Evolutionary conservation across 2,113 vertebrate genomes (phyloP), one percentile per base, ranked within the genome.

Genomic region (Tetraodon nigroviridis): DNA sequence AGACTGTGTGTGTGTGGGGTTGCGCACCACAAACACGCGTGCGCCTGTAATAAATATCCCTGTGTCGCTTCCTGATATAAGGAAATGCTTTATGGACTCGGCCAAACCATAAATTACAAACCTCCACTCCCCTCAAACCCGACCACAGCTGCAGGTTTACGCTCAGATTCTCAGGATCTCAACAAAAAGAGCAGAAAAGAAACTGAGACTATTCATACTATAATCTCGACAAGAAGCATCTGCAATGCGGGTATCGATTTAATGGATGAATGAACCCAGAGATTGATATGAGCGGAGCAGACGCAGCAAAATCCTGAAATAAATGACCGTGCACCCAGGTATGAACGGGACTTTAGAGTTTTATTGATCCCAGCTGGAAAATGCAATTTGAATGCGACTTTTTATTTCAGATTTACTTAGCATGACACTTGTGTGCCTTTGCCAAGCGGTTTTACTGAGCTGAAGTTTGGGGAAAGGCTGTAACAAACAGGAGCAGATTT

Each of bases 41-140:
- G 58, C 15, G 58, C 58, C 54, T 27, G 46, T 78, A 58, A 80
- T 83, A 81, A 83, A 88, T 79, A 78, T 69, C 64, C 53, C 24
- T 20, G 37, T 69, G 71, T 73, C 64, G 10, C 54, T 71, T 81
- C 75, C 71, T 62, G 79, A 88, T 87, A 74, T 73, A 84, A 76
- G 73, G 50, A 85, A 83, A 87, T 86, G 77, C 55, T 86, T 81
- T 86, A 86, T 82, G 61, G 78, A 63, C 68, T 77, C 40, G 55
- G 68, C 73, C 76, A 84, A 80, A 29, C 66, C 12, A 86, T 86
- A 83, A 88, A 88, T 86, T 82, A 16, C 78, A 64, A 76, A 58
- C 78, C 60, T 58, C 22, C 50, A 48, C 69, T 51, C 50, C 66
- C 40, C 20, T 61, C 20, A 63, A 60, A 65, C 59, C 22, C 27